Evolutionary conservation across 2,797 vertebrate genomes (phyloP), one percentile per base, ranked within the genome.

Genomic region (Micropoecilia bifurca): DNA sequence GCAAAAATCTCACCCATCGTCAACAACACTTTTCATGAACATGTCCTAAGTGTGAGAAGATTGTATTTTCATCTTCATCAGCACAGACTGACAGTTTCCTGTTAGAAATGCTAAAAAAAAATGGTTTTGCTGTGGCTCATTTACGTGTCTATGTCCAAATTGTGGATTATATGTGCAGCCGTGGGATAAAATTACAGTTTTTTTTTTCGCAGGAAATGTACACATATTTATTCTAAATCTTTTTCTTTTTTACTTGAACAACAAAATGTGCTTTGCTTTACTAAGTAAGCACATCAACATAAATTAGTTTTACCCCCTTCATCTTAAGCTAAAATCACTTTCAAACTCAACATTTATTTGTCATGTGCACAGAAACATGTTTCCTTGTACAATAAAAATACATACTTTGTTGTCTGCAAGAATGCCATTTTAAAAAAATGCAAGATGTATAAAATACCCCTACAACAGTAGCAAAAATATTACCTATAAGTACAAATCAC

Each of bases 61-160:
- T 85, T 71, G 71, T 63, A 57, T 28, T 78, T 76, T 81, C 80
- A 81, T 82, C 63, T 76, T 71, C 61, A 74, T 84, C 76, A 47
- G 1, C 77, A 55, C 39, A 68, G 20, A 13, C 7, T 68, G 63
- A 76, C 59, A 63, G 39, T 77, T 66, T 72, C 16, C 71, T 69
- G 22, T 39, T 25, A 43, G 20, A 63, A 33, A 71, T 39, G 47
- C 36, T 71, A 2, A 68, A 57, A 2, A 68, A 57, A 25, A 78
- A n/a, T 72, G 43, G 66, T 78, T 41, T 83, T 68, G 1, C 61
- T 43, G 30, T 3, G 0, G 41, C 74, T 48, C 47, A 16, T 80
- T 69, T 87, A 69, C 59, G 22, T 5, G 12, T 8, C 39, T 86
- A 81, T 81, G 13, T 73, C 68, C 66, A 78, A 76, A 48, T 87